Conservation (phyloP, 2,113 vertebrate genomes). For the Nanorana parkeri region DNA sequence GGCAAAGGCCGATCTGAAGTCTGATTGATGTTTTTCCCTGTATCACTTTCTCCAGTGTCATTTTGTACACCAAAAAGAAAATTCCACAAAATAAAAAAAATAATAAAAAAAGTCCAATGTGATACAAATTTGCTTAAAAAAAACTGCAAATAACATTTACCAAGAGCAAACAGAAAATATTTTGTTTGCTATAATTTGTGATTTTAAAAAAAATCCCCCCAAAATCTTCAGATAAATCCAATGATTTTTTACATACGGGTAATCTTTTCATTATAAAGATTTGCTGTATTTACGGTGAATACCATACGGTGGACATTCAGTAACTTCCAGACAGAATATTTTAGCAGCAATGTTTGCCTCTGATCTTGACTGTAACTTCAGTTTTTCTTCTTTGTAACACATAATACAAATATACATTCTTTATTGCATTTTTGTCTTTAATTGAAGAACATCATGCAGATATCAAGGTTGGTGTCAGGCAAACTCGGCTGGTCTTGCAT, state of each 20-base stretch:
- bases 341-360: neutral
- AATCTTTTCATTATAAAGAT: no score
- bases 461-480: neutral
- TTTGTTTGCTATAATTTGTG: no score
- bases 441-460: neutral
- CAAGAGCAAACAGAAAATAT: no score
- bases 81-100: no score
- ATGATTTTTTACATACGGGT: no score
- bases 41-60: conserved; percentile 35
- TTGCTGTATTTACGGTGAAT: no score
- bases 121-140: no score
- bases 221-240: no score
- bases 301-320: neutral
- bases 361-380: neutral
- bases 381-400: neutral
- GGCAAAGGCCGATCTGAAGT: conserved; percentile 43
- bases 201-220: no score
- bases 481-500: neutral
- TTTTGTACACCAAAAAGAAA: neutral
- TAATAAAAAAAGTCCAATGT: no score
- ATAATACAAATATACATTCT: neutral
- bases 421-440: conserved; percentile 8
- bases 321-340: conserved; percentile 1
- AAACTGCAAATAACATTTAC: no score
- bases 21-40: conserved; percentile 33